Evolutionary conservation across 1,140 invertebrate genomes (phyloP).

Genomic region (Lanistes nyassanus): DNA sequence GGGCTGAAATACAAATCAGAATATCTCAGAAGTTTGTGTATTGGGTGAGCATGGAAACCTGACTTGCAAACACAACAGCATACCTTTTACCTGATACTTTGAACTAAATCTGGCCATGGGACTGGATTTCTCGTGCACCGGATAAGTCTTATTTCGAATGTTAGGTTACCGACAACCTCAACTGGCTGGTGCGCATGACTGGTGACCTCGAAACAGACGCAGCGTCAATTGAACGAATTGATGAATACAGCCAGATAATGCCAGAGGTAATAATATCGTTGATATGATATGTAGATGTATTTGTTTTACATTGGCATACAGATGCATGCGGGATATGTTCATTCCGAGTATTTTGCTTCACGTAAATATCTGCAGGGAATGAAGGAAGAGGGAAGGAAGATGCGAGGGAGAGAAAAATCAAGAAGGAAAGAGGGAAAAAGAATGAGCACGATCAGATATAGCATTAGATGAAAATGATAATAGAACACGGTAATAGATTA

Average conservation of each 20-base stretch:
- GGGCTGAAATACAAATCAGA: neutral
- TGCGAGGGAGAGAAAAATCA: too few relatives aligned
- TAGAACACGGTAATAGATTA: too few relatives aligned
- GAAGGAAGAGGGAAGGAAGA: neutral
- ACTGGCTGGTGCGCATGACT: slow-evolving; percentile 86
- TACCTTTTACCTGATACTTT: neutral
- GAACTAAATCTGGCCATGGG: too few relatives aligned
- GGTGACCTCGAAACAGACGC: slow-evolving; percentile 97
- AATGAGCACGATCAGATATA: too few relatives aligned
- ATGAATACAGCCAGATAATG: slow-evolving; percentile 88
- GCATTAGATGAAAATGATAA: too few relatives aligned
- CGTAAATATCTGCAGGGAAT: neutral
- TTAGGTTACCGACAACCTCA: slow-evolving; percentile 48
- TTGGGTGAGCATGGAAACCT: too few relatives aligned
- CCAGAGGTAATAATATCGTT: slow-evolving; percentile 60
- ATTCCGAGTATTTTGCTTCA: neutral
- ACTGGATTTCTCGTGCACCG: too few relatives aligned
- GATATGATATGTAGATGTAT: neutral
- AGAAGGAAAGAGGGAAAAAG: too few relatives aligned
- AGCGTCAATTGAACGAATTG: slow-evolving; percentile 95
- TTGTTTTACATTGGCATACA: too few relatives aligned
- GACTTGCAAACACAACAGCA: neutral
- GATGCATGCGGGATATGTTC: too few relatives aligned
- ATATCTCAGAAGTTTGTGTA: neutral
- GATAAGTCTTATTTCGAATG: too few relatives aligned